Evolutionary conservation across 2,113 vertebrate genomes (phyloP).

Genomic region (Protobothrops flavoviridis): DNA sequence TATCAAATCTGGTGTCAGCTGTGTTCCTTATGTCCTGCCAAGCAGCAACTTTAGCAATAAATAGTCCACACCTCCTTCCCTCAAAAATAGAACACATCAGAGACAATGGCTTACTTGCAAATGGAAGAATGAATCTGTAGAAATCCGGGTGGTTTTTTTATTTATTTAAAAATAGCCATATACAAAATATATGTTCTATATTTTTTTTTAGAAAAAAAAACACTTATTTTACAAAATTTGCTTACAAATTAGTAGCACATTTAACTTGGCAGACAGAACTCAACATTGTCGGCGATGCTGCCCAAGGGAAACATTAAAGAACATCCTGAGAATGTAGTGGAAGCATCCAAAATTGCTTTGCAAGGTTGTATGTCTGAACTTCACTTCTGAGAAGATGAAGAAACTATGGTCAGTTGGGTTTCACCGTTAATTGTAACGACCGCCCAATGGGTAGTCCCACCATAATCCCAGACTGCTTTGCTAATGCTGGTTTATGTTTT

Average conservation of each 20-base stretch:
- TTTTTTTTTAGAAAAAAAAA: background rate
- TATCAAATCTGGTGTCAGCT: background rate
- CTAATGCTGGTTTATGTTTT: background rate
- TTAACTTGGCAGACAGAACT: background rate
- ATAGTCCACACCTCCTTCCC: background rate
- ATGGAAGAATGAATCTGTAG: background rate
- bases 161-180: slow-evolving; percentile 7
- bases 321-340: background rate
- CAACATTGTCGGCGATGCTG: background rate
- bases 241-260: background rate
- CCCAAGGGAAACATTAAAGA: background rate
- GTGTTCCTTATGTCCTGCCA: background rate
- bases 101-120: background rate
- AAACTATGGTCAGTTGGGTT: too few species aligned
- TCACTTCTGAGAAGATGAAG: background rate
- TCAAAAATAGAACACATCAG: background rate
- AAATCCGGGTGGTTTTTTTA: background rate
- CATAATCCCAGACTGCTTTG: background rate
- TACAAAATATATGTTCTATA: background rate
- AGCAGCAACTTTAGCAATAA: background rate
- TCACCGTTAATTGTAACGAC: background rate
- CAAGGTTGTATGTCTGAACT: background rate
- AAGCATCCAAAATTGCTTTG: background rate
- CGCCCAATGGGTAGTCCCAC: background rate
- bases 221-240: background rate